Evolutionary conservation across 2,888 invertebrate species (phyloP).

Genomic region (Adineta ricciae): DNA sequence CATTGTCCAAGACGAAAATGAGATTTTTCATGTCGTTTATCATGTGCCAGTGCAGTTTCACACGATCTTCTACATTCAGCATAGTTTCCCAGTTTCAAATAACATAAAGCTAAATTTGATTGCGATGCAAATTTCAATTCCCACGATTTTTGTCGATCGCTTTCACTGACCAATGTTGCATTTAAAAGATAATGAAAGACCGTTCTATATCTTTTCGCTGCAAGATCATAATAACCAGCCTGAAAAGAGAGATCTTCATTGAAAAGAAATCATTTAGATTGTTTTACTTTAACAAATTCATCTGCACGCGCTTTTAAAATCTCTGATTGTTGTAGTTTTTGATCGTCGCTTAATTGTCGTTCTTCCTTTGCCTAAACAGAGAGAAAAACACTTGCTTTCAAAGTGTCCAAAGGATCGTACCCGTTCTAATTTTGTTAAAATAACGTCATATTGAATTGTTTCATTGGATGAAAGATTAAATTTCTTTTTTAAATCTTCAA

Average conservation of each 20-base stretch:
- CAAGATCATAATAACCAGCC: constrained; percentile 63
- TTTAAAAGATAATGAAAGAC: constrained; percentile 60
- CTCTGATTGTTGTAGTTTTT: constrained; percentile 70
- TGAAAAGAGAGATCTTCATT: constrained; percentile 34
- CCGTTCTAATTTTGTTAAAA: constrained; percentile 69
- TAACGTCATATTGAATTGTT: constrained; percentile 60
- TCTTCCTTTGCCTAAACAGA: constrained; percentile 59
- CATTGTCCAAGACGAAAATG: constrained; percentile 77
- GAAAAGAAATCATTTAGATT: not conserved
- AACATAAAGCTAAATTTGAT: constrained; percentile 71
- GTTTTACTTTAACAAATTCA: constrained; percentile 65
- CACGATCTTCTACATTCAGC: constrained; percentile 66
- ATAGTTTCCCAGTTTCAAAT: constrained; percentile 65
- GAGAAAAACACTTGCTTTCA: no score
- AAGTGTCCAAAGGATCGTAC: not conserved
- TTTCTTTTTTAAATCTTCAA: constrained; percentile 49
- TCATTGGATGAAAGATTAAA: constrained; percentile 69
- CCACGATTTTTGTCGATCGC: constrained; percentile 52
- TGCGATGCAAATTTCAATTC: constrained; percentile 62
- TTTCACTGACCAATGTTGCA: constrained; percentile 52
- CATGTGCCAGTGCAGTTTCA: constrained; percentile 64
- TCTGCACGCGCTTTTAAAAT: constrained; percentile 84
- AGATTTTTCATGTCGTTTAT: constrained; percentile 72
- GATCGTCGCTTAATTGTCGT: constrained; percentile 69
- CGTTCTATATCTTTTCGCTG: constrained; percentile 75